phyloP scores from a whole-genome alignment of 2,888 invertebrate species.

The Patella pellucida region DNA sequence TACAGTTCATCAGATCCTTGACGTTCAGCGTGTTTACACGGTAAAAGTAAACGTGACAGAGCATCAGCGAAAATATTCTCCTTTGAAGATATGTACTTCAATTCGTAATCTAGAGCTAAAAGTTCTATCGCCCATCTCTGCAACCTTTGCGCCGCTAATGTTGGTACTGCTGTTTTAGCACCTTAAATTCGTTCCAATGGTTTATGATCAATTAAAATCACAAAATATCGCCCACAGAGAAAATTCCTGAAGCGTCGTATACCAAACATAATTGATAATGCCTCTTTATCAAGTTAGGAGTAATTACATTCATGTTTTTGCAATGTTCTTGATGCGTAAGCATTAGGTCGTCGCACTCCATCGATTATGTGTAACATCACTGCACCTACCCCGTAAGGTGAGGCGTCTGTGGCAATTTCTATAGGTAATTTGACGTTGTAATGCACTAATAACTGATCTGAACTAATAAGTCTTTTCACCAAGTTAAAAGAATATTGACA shows the following conservation, averaged over 20 bases:
- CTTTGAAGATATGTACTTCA: not conserved
- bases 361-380: constrained; percentile 27
- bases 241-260: not conserved
- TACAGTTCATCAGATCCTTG: not conserved
- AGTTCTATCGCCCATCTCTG: not conserved
- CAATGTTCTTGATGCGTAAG: constrained; percentile 40
- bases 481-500: not conserved
- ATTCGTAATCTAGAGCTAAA: not conserved
- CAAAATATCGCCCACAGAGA: not conserved
- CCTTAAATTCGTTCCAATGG: constrained; percentile 4
- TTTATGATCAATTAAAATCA: not conserved
- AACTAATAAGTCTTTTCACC: constrained; percentile 15
- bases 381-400: constrained; percentile 29
- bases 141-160: not conserved
- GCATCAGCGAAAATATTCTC: not conserved
- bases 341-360: constrained; percentile 60
- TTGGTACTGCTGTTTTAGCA: not conserved
- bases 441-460: constrained; percentile 22
- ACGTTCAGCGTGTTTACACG: not conserved
- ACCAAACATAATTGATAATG: constrained; percentile 16
- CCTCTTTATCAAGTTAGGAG: constrained; percentile 42
- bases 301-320: constrained; percentile 1
- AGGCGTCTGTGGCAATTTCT: constrained; percentile 26
- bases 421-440: constrained; percentile 20
- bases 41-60: not conserved